Evolutionary conservation across 2,888 invertebrate genomes (phyloP).

Genomic region (Nemotelus pantherinus): DNA sequence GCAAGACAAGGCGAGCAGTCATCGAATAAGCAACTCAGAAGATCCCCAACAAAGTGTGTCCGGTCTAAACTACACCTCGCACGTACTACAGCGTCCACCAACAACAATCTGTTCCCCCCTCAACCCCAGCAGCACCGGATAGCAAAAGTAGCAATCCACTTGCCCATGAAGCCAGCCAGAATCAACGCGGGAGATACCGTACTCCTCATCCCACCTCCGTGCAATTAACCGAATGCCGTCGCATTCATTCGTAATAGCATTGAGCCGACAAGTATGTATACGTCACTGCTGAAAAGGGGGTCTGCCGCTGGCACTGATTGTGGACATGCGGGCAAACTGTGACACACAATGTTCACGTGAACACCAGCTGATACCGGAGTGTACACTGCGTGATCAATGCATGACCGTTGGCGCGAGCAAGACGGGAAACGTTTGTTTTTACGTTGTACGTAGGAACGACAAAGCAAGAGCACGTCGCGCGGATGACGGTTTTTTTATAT

Average conservation of each 20-base stretch:
- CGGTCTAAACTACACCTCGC: constrained; percentile 7
- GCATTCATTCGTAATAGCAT: constrained; percentile 24
- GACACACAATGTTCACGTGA: constrained; percentile 78
- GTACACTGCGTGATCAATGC: constrained; percentile 64
- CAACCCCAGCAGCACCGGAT: not conserved
- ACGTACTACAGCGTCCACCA: not conserved
- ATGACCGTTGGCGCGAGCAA: constrained; percentile 57
- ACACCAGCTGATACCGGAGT: constrained; percentile 75
- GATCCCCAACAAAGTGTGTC: not conserved
- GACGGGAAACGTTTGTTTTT: constrained; percentile 62
- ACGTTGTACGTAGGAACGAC: constrained; percentile 58
- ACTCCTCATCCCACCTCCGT: constrained; percentile 8
- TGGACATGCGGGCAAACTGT: constrained; percentile 39
- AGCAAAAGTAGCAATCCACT: not conserved
- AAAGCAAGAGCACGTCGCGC: constrained; percentile 52
- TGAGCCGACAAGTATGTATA: constrained; percentile 12
- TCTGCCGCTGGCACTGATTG: constrained; percentile 42
- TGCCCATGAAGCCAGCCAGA: constrained; percentile 9
- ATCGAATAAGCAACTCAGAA: constrained; percentile 6
- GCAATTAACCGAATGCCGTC: constrained; percentile 20
- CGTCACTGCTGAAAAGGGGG: constrained; percentile 41
- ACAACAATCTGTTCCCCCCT: not conserved
- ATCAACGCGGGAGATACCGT: not conserved
- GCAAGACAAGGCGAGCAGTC: not conserved
- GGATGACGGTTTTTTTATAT: constrained; percentile 30